Conservation (phyloP, 2,113 vertebrate genomes). For the Macrotis lagotis region DNA sequence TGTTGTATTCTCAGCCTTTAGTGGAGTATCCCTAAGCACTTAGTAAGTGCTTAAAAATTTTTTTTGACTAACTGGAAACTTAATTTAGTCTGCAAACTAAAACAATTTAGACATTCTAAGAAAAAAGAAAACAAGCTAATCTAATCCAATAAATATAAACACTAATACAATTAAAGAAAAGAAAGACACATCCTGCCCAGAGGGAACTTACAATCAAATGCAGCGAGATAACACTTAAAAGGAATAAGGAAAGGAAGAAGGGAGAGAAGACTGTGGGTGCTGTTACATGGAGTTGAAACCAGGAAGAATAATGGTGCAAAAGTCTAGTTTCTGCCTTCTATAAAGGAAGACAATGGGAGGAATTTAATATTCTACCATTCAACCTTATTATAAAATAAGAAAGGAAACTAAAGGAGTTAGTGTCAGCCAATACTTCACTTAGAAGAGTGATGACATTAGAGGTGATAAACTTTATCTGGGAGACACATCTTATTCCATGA, state of each 20-base stretch:
- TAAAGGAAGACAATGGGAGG: background rate
- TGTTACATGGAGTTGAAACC: background rate
- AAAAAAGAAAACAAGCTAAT: background rate
- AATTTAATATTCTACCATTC: background rate
- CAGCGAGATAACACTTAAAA: background rate
- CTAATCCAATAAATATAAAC: background rate
- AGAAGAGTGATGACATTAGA: no score
- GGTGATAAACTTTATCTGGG: background rate
- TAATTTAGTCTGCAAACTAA: background rate
- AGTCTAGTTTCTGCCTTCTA: background rate
- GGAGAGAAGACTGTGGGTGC: background rate
- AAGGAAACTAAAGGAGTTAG: background rate
- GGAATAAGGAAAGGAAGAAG: background rate
- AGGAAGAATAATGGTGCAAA: background rate
- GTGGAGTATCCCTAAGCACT: background rate
- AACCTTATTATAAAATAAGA: fast-evolving
- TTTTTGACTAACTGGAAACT: background rate
- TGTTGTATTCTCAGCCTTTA: background rate
- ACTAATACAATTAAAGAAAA: background rate
- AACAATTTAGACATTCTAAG: background rate
- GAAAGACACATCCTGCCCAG: background rate
- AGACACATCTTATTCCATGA: background rate
- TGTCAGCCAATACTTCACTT: background rate
- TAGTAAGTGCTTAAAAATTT: background rate
- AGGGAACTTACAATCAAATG: background rate